A percentile compares a stretch with the other conserved stretches of the same genome.
Evolutionary conservation across 2,888 invertebrate species (phyloP).

Genomic region (Agonopterix subpropinquella): DNA sequence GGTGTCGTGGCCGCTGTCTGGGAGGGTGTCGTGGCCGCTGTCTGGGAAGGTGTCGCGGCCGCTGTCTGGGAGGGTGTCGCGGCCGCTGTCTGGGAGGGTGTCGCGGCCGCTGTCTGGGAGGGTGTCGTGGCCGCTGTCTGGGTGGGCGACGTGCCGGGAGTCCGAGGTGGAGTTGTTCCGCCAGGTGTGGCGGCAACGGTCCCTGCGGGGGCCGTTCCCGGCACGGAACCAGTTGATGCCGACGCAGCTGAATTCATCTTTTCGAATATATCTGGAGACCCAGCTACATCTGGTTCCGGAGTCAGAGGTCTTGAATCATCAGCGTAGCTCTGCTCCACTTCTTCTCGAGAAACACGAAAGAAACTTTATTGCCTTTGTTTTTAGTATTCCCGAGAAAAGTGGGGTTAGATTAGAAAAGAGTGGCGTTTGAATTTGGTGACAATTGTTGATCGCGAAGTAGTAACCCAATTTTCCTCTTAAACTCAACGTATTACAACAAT

Average conservation of each 20-base stretch:
- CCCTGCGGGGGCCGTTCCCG: not conserved
- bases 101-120: too few species aligned
- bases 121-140: too few species aligned
- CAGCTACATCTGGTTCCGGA: not conserved
- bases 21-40: too few species aligned
- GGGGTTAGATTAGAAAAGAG: conserved; percentile 8
- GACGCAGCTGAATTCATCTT: not conserved
- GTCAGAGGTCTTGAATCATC: conserved; percentile 16
- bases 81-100: too few species aligned
- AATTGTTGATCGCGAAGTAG: conserved; percentile 32
- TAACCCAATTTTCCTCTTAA: conserved; percentile 16
- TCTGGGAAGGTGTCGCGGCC: too few species aligned
- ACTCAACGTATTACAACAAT: conserved; percentile 4
- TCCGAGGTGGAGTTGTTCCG: not conserved
- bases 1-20: too few species aligned
- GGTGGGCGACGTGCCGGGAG: not conserved
- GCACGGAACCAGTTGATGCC: not conserved
- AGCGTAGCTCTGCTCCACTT: conserved; percentile 38
- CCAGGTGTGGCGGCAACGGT: not conserved
- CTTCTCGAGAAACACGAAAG: conserved; percentile 35
- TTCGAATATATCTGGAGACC: not conserved
- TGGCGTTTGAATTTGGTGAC: conserved; percentile 26
- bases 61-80: too few species aligned
- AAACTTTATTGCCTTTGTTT: not conserved
- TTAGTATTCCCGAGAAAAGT: conserved; percentile 29